phyloP scores from a whole-genome alignment of 2,113 vertebrate genomes.

The Panthera tigris region DNA sequence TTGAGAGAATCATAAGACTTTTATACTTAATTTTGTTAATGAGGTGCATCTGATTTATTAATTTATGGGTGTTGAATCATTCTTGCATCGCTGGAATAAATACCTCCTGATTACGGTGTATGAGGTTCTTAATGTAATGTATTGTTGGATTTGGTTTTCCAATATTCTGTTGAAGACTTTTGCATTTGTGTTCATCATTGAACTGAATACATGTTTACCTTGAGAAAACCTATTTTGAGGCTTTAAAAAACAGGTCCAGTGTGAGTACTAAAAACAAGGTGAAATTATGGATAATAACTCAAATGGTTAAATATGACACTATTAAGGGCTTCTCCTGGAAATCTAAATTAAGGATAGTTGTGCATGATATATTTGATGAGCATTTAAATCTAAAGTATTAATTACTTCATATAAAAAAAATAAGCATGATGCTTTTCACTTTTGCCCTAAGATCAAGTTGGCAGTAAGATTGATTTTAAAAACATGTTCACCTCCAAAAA shows the following conservation, averaged over 20 bases:
- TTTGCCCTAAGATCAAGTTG: neutral
- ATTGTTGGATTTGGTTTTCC: neutral
- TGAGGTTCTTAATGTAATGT: neutral
- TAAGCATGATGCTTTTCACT: neutral
- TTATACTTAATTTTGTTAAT: neutral
- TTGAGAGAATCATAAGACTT: neutral
- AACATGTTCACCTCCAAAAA: neutral
- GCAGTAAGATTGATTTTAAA: neutral
- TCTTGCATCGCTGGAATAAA: neutral
- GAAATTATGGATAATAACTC: neutral
- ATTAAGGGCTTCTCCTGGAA: neutral
- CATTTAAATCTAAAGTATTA: conserved; percentile 2
- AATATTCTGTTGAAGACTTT: neutral
- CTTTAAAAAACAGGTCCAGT: neutral
- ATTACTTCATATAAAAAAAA: neutral
- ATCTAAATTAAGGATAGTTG: neutral
- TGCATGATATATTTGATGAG: neutral
- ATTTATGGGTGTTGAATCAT: neutral
- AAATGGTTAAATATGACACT: neutral
- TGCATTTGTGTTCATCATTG: neutral
- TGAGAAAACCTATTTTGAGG: neutral
- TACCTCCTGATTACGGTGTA: neutral
- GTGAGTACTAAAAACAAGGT: neutral
- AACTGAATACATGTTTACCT: neutral
- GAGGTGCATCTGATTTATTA: neutral